Conservation (phyloP, 2,888 invertebrate genomes). For the Harpalus rufipes region DNA sequence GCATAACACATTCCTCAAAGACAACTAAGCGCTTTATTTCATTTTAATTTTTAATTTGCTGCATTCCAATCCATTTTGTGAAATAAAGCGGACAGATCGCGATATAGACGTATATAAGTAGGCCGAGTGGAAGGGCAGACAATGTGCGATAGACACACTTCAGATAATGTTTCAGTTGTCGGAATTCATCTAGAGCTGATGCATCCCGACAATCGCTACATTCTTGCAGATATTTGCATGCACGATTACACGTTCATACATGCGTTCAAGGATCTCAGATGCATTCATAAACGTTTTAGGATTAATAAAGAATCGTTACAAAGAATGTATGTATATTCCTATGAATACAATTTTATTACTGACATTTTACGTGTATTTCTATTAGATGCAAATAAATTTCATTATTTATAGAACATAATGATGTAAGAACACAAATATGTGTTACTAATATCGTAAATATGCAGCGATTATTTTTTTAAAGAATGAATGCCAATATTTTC, state of each 20-base stretch:
- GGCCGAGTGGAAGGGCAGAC: conserved; percentile 35
- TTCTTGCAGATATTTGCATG: conserved; percentile 23
- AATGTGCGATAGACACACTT: conserved; percentile 16
- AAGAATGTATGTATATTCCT: no score
- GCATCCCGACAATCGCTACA: conserved; percentile 13
- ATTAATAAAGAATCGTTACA: no score
- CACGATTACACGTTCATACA: not conserved
- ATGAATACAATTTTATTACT: no score
- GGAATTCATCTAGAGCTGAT: conserved; percentile 28
- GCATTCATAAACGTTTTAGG: no score
- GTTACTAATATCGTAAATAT: no score
- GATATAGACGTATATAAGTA: conserved; percentile 22
- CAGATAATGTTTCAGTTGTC: conserved; percentile 18
- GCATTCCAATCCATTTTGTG: conserved; percentile 55
- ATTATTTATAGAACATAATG: no score
- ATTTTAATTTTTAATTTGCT: conserved; percentile 52
- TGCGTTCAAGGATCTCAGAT: not conserved
- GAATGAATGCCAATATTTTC: no score
- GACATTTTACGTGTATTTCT: no score
- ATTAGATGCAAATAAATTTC: no score
- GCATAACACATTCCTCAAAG: conserved; percentile 9
- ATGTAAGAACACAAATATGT: no score
- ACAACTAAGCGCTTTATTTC: conserved; percentile 43
- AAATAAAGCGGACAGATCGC: conserved; percentile 30
- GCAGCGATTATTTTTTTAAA: no score